Evolutionary conservation across 2,888 invertebrate genomes (phyloP), one percentile per base, ranked within the genome.

Genomic region (Pammene fasciana): DNA sequence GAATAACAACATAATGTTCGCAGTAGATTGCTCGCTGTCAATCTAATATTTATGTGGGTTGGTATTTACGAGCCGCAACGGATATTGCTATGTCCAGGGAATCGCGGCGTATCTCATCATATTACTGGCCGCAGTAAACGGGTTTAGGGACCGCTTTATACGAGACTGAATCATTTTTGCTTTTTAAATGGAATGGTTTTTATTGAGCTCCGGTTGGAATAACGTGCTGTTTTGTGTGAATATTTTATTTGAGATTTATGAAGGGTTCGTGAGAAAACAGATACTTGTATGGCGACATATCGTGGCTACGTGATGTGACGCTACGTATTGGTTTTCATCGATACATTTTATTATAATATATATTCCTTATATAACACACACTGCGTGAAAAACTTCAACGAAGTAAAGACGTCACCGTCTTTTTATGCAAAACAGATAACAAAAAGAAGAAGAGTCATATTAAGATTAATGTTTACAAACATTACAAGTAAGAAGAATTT

Each of bases 81-180:
- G 70, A 70, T 70, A 70, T 70, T 70, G 70, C 70, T 60, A 54
- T 65, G 70, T 70, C 70, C 70, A 65, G 70, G 70, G 70, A 70
- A 65, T 60, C 70, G 70, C 59, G 57, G 68, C 52, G 65, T 70
- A 70, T 65, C 65, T 70, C 70, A 70, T 70, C 70, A 70, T 70
- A 70, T 70, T 70, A 70, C 70, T 70, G 70, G 70, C 65, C 61
- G 70, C 67, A 55, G 71, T 71, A 73, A 73, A 73, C 71, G 73
- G 70, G 73, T 73, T 70, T 73, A 64, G 70, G 71, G 71, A 71
- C 14, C 67, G 43, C 26, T 34, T 71, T 67, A 70, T 70, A 14
- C 70, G 57, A 64, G 62, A 72, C 36, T 56, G 62, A 65, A 67
- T 65, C 34, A 70, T 65, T 62, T 62, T 52, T 65, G 36, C 46